phyloP scores from a whole-genome alignment of 1,140 invertebrate species.

The Oryzaephilus surinamensis region DNA sequence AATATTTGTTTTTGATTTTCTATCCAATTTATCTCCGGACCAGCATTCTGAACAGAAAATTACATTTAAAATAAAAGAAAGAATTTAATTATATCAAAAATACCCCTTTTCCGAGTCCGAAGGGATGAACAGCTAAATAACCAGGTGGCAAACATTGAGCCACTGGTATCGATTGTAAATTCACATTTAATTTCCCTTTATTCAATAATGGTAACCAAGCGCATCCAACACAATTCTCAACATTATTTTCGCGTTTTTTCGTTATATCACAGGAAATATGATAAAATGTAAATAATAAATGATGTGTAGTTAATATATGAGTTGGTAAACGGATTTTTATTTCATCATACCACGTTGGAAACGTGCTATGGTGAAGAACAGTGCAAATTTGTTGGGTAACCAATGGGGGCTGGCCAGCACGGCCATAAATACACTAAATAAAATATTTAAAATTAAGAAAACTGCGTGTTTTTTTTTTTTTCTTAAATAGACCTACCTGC shows the following conservation, averaged over 20 bases:
- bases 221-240: constrained; percentile 84
- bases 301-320: constrained; percentile 66
- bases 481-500: constrained; percentile 42
- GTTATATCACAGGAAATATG: constrained; percentile 80
- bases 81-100: constrained; percentile 34
- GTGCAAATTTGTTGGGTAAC: constrained; percentile 54
- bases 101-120: constrained; percentile 84
- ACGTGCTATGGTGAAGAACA: constrained; percentile 71
- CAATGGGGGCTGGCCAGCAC: constrained; percentile 52
- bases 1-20: constrained; percentile 81
- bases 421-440: constrained; percentile 66
- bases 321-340: constrained; percentile 77
- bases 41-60: constrained; percentile 57
- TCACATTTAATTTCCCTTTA: constrained; percentile 70
- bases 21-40: constrained; percentile 86
- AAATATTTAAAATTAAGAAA: no score
- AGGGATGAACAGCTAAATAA: constrained; percentile 78
- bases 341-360: constrained; percentile 77
- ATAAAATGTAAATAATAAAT: constrained; percentile 80
- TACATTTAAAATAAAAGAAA: constrained; percentile 11
- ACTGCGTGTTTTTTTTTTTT: no score
- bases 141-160: constrained; percentile 74
- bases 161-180: constrained; percentile 70
- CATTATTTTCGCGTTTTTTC: constrained; percentile 65
- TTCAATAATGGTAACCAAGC: constrained; percentile 78